Percentiles rank a stretch among this genome's conserved stretches.
These are phyloP conservation scores for Xenopus laevis DNA, from an alignment of 2,113 vertebrate genomes.

Conservation along the genomic window DNA sequence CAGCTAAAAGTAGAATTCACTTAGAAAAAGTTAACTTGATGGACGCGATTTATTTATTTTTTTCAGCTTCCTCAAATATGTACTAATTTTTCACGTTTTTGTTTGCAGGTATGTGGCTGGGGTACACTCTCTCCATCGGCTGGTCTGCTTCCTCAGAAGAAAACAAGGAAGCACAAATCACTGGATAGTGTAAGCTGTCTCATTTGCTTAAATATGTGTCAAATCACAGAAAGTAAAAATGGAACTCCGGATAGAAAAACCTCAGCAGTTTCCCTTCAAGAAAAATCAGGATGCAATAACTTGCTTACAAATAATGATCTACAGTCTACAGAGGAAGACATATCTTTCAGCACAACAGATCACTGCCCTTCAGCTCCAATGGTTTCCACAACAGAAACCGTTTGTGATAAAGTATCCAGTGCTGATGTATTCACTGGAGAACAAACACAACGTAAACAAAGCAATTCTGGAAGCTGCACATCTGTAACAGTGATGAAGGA, in stretches of 20 bases:
- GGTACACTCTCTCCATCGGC: conserved; percentile 58
- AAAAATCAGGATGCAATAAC: not conserved
- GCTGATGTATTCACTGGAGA: conserved; percentile 13
- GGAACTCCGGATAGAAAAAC: conserved; percentile 28
- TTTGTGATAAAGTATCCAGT: conserved; percentile 21
- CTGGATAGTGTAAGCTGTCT: conserved; percentile 52
- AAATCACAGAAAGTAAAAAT: conserved; percentile 19
- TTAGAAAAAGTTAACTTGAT: too few relatives aligned
- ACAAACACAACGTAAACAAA: conserved; percentile 53
- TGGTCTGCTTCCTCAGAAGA: conserved; percentile 62
- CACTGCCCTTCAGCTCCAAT: not conserved
- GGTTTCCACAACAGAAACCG: conserved; percentile 38
- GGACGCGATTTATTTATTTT: too few relatives aligned
- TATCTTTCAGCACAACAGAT: not conserved
- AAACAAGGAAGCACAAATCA: conserved; percentile 51
- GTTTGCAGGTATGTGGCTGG: conserved; percentile 72
- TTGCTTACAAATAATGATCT: not conserved
- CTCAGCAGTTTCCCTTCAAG: not conserved
- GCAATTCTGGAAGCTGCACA: not conserved
- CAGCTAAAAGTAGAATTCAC: too few relatives aligned
- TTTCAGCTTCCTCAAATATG: too few relatives aligned
- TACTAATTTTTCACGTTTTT: too few relatives aligned
- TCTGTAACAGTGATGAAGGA: conserved; percentile 20
- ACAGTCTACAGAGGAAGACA: not conserved
- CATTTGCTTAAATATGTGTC: conserved; percentile 51